A percentile compares a stretch with the other conserved stretches of the same genome.
Evolutionary conservation across 1,140 invertebrate genomes (phyloP).

Genomic region (Atopsyche davidsoni): DNA sequence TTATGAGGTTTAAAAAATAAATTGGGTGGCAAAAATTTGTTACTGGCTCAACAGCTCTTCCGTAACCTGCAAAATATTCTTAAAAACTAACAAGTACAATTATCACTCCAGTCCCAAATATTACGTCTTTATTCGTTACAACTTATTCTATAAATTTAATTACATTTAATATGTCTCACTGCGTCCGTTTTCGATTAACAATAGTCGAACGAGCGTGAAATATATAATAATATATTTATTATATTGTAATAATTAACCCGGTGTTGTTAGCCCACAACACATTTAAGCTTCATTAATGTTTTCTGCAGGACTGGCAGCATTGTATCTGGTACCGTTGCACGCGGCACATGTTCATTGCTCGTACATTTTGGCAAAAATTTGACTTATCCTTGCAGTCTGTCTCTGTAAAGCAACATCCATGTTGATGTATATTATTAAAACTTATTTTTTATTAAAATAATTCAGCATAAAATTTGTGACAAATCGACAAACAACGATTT

Average conservation of each 20-base stretch:
- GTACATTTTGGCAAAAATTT: slow-evolving; percentile 72
- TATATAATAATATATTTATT: slow-evolving; percentile 4
- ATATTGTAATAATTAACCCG: too few relatives aligned
- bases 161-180: slow-evolving; percentile 3
- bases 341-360: slow-evolving; percentile 76
- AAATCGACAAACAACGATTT: background rate
- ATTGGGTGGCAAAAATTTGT: too few relatives aligned
- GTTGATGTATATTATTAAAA: too few relatives aligned
- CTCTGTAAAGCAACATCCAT: slow-evolving; percentile 50
- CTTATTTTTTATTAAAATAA: background rate
- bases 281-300: slow-evolving; percentile 20
- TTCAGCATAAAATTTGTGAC: background rate
- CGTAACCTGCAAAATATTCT: too few relatives aligned
- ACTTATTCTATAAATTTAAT: too few relatives aligned
- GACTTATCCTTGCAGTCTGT: slow-evolving; percentile 70
- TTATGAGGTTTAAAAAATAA: too few relatives aligned
- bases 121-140: too few relatives aligned
- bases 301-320: slow-evolving; percentile 74
- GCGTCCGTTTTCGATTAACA: background rate
- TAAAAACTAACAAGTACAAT: too few relatives aligned
- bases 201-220: slow-evolving; percentile 1
- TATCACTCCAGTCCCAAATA: too few relatives aligned
- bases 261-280: background rate
- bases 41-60: too few relatives aligned
- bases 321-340: slow-evolving; percentile 73